Conservation (phyloP, 2,797 vertebrate genomes). For the Chloroceryle amazona region DNA sequence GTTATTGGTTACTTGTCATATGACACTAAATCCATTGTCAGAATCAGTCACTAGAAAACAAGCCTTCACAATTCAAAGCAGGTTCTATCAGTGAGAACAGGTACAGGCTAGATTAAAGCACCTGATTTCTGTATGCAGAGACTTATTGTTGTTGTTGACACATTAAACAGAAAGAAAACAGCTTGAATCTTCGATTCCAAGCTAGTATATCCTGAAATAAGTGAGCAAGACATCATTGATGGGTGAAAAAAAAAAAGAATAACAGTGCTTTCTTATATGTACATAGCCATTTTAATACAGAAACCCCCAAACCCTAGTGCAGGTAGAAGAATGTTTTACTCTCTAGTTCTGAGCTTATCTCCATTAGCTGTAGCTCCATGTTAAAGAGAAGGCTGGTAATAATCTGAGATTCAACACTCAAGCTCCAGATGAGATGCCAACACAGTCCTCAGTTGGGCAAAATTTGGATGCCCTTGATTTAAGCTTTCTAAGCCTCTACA, state of each 20-base stretch:
- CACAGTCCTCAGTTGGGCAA: constrained; percentile 48
- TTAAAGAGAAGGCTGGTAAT: not conserved
- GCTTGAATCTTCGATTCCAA: not conserved
- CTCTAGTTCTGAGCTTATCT: constrained; percentile 2
- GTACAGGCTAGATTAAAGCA: not conserved
- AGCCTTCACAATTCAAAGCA: not conserved
- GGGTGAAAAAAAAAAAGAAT: not conserved
- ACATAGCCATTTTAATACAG: not conserved
- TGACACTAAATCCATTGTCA: not conserved
- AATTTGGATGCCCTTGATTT: constrained; percentile 77
- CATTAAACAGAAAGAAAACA: not conserved
- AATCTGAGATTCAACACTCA: constrained; percentile 33
- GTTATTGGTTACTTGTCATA: not conserved
- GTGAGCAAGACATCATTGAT: fast-evolving
- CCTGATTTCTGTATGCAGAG: not conserved
- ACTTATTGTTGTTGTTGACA: not conserved
- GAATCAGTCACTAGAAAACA: not conserved
- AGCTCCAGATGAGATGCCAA: constrained; percentile 45
- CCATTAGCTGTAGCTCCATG: not conserved
- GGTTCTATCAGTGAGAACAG: not conserved
- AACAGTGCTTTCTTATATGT: not conserved
- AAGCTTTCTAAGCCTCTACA: constrained; percentile 67
- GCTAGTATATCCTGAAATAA: not conserved
- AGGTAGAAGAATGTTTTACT: not conserved
- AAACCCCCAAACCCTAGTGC: not conserved